Evolutionary conservation across 2,888 invertebrate genomes (phyloP).

Genomic region (Heterodera filipjevi): DNA sequence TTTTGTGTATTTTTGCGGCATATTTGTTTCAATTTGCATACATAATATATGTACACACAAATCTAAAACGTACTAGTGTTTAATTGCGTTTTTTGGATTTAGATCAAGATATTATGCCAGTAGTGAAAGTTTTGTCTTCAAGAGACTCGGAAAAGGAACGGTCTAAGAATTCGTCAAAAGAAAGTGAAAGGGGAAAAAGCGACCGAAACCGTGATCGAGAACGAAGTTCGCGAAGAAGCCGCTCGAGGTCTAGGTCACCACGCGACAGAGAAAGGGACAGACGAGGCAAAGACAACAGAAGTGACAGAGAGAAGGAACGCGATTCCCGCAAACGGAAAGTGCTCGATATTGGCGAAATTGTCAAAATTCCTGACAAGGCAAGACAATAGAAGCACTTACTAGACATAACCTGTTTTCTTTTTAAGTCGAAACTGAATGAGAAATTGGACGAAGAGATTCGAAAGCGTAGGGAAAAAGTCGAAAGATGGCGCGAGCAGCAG

Average conservation of each 20-base stretch:
- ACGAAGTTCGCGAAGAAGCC: conserved; percentile 14
- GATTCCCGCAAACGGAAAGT: conserved; percentile 19
- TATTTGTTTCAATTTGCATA: too few relatives aligned
- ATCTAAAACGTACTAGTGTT: too few relatives aligned
- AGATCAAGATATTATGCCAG: conserved; percentile 15
- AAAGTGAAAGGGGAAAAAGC: conserved; percentile 15
- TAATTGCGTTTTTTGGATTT: too few relatives aligned
- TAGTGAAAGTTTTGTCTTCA: conserved; percentile 19
- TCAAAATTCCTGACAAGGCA: conserved; percentile 32
- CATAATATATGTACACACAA: too few relatives aligned
- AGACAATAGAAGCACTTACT: background rate
- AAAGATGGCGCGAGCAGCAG: conserved; percentile 35
- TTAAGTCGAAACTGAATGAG: conserved; percentile 31
- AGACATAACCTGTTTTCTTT: conserved; percentile 24
- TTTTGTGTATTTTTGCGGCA: too few relatives aligned
- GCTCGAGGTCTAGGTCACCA: conserved; percentile 31
- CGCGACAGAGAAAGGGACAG: conserved; percentile 38
- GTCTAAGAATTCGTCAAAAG: background rate
- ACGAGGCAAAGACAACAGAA: conserved; percentile 36
- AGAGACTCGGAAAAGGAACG: conserved; percentile 17
- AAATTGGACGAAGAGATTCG: conserved; percentile 36
- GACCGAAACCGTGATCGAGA: background rate
- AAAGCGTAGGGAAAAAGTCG: conserved; percentile 36
- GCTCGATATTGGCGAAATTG: conserved; percentile 35
- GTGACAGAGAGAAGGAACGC: conserved; percentile 32